Evolutionary conservation across 30 jellyfish, hydroid and myxozoan genomes (phyloP).

Genomic region (Cassiopea xamachana): DNA sequence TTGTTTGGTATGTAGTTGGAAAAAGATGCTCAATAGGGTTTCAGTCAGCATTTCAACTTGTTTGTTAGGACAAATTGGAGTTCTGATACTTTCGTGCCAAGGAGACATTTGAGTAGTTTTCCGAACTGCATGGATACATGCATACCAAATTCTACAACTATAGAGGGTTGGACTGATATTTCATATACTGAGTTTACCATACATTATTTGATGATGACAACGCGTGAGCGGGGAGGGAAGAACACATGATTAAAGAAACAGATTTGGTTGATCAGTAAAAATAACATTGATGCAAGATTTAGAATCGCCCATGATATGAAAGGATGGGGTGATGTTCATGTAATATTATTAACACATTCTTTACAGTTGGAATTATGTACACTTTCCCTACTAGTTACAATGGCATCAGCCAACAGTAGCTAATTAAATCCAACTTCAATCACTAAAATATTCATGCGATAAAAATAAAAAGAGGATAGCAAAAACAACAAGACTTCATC

Average conservation of each 20-base stretch:
- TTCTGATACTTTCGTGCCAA: conserved; percentile 21
- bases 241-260: conserved; percentile 46
- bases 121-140: conserved; percentile 28
- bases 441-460: no score
- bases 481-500: no score
- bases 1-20: conserved; percentile 53
- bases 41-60: conserved; percentile 48
- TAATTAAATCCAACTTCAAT: no score
- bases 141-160: conserved; percentile 2
- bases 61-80: conserved; percentile 15
- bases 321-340: no score
- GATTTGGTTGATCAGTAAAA: conserved; percentile 52
- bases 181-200: conserved; percentile 28
- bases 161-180: conserved; percentile 48
- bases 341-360: no score
- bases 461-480: no score
- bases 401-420: no score
- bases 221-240: conserved; percentile 42
- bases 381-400: no score
- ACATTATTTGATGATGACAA: conserved; percentile 30
- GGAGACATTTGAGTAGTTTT: conserved; percentile 15
- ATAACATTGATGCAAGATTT: conserved; percentile 27
- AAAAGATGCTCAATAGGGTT: conserved; percentile 38
- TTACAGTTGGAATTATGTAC: no score
- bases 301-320: conserved; percentile 43